Conservation (phyloP, 2,113 vertebrate genomes). For the Chaenocephalus aceratus region DNA sequence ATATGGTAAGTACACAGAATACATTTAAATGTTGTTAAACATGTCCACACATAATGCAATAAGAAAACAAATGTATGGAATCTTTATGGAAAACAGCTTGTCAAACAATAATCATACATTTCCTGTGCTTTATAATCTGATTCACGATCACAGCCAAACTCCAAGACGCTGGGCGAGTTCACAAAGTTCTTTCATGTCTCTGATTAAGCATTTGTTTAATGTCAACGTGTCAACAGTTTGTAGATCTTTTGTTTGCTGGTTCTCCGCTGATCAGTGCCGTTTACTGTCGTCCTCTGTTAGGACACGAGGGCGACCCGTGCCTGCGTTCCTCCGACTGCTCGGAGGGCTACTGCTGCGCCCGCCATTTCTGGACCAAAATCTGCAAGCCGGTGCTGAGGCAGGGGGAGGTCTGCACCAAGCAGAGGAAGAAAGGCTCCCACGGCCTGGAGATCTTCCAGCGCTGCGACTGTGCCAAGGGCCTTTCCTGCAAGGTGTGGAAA, state of each 20-base stretch:
- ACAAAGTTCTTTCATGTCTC: conserved; percentile 24
- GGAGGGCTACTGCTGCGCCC: conserved; percentile 94
- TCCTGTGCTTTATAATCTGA: conserved; percentile 45
- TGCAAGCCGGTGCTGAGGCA: conserved; percentile 95
- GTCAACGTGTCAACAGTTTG: neutral
- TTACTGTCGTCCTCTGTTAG: conserved; percentile 68
- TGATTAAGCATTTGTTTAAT: conserved; percentile 33
- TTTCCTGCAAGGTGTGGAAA: conserved; percentile 98
- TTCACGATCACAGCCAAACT: neutral
- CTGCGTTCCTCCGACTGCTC: conserved; percentile 93
- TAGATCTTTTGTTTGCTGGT: neutral
- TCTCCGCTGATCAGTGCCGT: conserved; percentile 1
- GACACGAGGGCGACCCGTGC: conserved; percentile 93
- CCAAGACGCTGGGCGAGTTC: conserved; percentile 19
- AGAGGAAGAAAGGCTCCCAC: conserved; percentile 93
- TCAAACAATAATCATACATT: conserved; percentile 57
- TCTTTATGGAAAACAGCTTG: conserved; percentile 55
- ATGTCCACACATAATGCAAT: conserved; percentile 40
- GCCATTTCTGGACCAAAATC: conserved; percentile 98
- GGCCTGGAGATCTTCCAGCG: conserved; percentile 96
- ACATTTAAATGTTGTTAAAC: too few relatives aligned
- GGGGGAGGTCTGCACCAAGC: conserved; percentile 94
- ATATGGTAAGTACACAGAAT: conserved; percentile 44
- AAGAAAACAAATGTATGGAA: conserved; percentile 45
- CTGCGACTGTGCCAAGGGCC: conserved; percentile 96